Percentiles rank a stretch among this genome's conserved stretches.
Conservation (phyloP, 2,888 invertebrate species). For the Neoascia interrupta region DNA sequence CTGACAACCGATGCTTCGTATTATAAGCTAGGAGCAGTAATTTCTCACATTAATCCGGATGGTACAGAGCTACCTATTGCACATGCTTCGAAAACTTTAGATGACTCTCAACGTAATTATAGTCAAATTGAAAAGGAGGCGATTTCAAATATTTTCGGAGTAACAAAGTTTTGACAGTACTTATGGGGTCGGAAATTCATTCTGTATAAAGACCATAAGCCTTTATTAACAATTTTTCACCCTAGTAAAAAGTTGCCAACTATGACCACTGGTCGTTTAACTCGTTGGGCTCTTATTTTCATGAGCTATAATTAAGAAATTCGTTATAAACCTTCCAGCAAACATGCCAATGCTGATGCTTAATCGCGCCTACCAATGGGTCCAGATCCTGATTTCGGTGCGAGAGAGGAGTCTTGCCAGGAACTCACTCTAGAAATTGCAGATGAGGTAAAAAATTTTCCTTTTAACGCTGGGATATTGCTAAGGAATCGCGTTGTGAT, state of each 20-base stretch:
- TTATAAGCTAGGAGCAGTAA: conserved; percentile 53
- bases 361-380: conserved; percentile 20
- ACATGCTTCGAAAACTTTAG: conserved; percentile 26
- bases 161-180: no score
- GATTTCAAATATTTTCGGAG: conserved; percentile 31
- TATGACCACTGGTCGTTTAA: conserved; percentile 6
- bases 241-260: conserved; percentile 13
- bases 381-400: conserved; percentile 13
- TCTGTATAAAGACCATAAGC: conserved; percentile 33
- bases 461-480: conserved; percentile 14
- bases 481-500: conserved; percentile 11
- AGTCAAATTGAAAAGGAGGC: conserved; percentile 43
- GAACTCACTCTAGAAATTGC: conserved; percentile 11
- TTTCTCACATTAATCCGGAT: conserved; percentile 41
- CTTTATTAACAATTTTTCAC: conserved; percentile 62
- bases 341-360: conserved; percentile 39
- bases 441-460: conserved; percentile 5
- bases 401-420: conserved; percentile 23
- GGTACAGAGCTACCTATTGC: conserved; percentile 42
- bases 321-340: conserved; percentile 23
- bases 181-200: conserved; percentile 21
- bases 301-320: conserved; percentile 34
- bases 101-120: conserved; percentile 15
- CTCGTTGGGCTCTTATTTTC: conserved; percentile 39
- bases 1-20: conserved; percentile 66